These are phyloP conservation scores for Stichodactyla helianthus DNA, from an alignment of 64 coral and sea anemone species.

Conservation along the genomic window DNA sequence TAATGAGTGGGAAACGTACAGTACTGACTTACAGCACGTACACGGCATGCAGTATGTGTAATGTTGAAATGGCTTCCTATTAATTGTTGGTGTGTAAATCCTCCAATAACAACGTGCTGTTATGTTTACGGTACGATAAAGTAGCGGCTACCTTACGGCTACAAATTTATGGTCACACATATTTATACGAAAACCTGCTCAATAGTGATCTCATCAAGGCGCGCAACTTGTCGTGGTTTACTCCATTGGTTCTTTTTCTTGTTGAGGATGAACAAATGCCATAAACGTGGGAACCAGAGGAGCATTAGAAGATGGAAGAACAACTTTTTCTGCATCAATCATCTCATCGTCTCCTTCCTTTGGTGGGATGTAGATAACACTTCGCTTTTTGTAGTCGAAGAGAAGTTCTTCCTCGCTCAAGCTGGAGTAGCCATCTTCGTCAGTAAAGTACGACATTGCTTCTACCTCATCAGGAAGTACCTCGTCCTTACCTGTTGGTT, in stretches of 20 bases:
- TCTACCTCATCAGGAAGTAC: conserved; percentile 64
- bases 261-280: conserved; percentile 24
- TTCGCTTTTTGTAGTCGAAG: conserved; percentile 33
- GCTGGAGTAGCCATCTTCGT: conserved; percentile 83
- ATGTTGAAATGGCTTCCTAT: too few species aligned
- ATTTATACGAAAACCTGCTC: too few species aligned
- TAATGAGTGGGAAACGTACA: too few species aligned
- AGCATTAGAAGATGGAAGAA: conserved; percentile 52
- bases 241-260: not conserved
- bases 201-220: too few species aligned
- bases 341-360: conserved; percentile 7
- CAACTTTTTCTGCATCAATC: conserved; percentile 23
- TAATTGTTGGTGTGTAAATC: too few species aligned
- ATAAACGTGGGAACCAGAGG: conserved; percentile 81
- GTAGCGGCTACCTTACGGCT: too few species aligned
- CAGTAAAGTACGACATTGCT: conserved; percentile 57
- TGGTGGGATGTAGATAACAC: conserved; percentile 55
- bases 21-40: too few species aligned
- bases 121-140: too few species aligned
- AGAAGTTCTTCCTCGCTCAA: conserved; percentile 79
- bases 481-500: conserved; percentile 58
- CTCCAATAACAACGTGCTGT: too few species aligned
- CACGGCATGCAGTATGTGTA: too few species aligned
- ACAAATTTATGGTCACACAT: too few species aligned
- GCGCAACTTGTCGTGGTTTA: not conserved